Evolutionary conservation across 2,797 vertebrate species (phyloP).

Genomic region (Sebastes aleutianus): DNA sequence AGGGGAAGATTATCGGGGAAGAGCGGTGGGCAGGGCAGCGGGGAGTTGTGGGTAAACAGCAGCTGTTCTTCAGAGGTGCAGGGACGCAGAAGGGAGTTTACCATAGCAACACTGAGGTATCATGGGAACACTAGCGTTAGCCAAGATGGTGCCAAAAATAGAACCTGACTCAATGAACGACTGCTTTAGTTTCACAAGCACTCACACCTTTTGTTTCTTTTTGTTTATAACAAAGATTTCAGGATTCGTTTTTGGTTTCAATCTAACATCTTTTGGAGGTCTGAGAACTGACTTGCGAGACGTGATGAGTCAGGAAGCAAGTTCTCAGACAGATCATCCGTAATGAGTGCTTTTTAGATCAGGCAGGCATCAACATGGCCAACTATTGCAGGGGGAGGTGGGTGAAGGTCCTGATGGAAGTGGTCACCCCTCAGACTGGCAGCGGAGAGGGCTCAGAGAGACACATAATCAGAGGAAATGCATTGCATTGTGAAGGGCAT

Average conservation of each 20-base stretch:
- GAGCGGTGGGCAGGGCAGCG: slow-evolving; percentile 77
- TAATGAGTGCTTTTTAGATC: slow-evolving; percentile 70
- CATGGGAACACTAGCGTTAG: slow-evolving; percentile 83
- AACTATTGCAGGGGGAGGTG: slow-evolving; percentile 83
- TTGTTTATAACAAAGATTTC: not conserved
- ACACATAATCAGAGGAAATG: slow-evolving; percentile 79
- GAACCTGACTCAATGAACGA: slow-evolving; percentile 65
- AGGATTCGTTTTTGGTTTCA: slow-evolving; percentile 36
- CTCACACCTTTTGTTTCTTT: slow-evolving; percentile 35
- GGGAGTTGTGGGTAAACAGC: slow-evolving; percentile 78
- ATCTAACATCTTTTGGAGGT: slow-evolving; percentile 58
- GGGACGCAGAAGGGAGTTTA: slow-evolving; percentile 81
- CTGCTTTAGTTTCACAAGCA: slow-evolving; percentile 59
- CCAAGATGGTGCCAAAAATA: slow-evolving; percentile 84
- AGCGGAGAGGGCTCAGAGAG: slow-evolving; percentile 69
- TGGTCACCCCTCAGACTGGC: slow-evolving; percentile 94
- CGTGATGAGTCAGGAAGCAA: slow-evolving; percentile 67
- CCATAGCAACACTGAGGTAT: slow-evolving; percentile 84
- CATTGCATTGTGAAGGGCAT: slow-evolving; percentile 84
- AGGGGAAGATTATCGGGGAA: slow-evolving; percentile 93
- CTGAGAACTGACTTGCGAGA: slow-evolving; percentile 82
- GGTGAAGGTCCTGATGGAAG: slow-evolving; percentile 88
- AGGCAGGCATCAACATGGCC: slow-evolving; percentile 96
- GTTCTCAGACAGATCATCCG: slow-evolving; percentile 76
- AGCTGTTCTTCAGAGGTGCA: slow-evolving; percentile 83